Conservation (phyloP, 2,797 vertebrate genomes). For the Eurystomus glaucurus region DNA sequence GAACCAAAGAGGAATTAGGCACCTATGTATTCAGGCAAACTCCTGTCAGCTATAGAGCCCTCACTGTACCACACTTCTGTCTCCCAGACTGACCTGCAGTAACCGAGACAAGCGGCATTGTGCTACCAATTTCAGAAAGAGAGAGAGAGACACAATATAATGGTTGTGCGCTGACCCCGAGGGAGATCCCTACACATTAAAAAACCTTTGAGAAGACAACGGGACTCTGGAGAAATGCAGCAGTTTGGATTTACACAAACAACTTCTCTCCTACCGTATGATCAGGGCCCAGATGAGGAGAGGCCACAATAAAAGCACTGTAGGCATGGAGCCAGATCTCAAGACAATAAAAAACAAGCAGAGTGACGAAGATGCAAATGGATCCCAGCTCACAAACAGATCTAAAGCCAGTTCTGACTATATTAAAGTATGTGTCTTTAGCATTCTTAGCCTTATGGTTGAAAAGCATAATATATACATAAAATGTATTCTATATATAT, state of each 20-base stretch:
- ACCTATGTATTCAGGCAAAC: background rate
- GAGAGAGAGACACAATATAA: background rate
- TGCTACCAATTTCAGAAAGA: background rate
- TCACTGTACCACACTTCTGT: background rate
- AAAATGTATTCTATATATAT: background rate
- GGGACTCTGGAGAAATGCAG: background rate
- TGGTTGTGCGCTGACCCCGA: background rate
- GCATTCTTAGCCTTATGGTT: background rate
- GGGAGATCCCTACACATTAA: background rate
- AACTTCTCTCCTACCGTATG: background rate
- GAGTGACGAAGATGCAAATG: background rate
- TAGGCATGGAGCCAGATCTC: background rate
- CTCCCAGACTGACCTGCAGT: background rate
- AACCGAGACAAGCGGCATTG: background rate
- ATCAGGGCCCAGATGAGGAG: background rate
- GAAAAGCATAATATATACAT: background rate
- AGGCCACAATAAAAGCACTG: slow-evolving; percentile 45
- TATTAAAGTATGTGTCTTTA: background rate
- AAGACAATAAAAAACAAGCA: background rate
- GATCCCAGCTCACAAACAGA: background rate
- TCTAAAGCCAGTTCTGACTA: background rate
- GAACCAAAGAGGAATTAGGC: background rate
- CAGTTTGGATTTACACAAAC: background rate
- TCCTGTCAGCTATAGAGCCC: background rate
- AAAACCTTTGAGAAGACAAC: background rate